Base-by-base conservation (phyloP, 2,888 invertebrate species). In the Drosophila greeni region DNA sequence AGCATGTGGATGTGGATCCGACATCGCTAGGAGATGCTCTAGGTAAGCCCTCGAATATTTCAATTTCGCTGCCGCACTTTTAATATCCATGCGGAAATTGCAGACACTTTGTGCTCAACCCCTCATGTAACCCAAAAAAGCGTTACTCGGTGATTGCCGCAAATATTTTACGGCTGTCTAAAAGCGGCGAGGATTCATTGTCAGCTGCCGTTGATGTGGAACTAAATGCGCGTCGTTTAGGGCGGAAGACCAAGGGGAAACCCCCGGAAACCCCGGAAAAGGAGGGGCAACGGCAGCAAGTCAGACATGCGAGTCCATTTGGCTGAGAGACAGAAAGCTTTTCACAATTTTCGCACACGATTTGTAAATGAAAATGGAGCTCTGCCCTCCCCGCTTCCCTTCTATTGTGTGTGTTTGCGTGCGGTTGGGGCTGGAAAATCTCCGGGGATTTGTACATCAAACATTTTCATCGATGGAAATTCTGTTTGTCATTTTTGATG, bases 41-140 rank as follows among this genome's bases (percentile, higher is more conserved):
- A 74, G 78, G 84, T 81, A 68, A 77, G 78, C 75, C 45, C 36
- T 24, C 24, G 40, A 74, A 73, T 73, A 70, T 81, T 78, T 75
- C 70, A 78, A 75, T 81, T 77, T 72, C 18, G 16, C 16, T 42
- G 60, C 47, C 69, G 20, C 69, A 58, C 64, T 79, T 67, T 60
- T 65, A 76, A 76, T 76, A 74, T 62, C 59, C 36, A 58, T 16
- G 39, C 70, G 66, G 58, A 80, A 72, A 76, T 70, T 49, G 55
- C 62, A 56, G 70, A 56, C 69, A 45, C 56, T 69, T 51, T 43
- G 31, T 16, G 12, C 45, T n/a, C 51, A 51, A 65, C 20, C 34
- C 26, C 26, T 40, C 60, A 51, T 29, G 36, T 55, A 62, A 52
- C 49, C 39, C 23, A n/a, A 23, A 26, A 18, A 37, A 9, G 24